Percentiles rank a stretch among this genome's conserved stretches.
These are phyloP conservation scores for Drosophila parvula DNA, from an alignment of 1,140 invertebrate genomes.

Conservation along the genomic window DNA sequence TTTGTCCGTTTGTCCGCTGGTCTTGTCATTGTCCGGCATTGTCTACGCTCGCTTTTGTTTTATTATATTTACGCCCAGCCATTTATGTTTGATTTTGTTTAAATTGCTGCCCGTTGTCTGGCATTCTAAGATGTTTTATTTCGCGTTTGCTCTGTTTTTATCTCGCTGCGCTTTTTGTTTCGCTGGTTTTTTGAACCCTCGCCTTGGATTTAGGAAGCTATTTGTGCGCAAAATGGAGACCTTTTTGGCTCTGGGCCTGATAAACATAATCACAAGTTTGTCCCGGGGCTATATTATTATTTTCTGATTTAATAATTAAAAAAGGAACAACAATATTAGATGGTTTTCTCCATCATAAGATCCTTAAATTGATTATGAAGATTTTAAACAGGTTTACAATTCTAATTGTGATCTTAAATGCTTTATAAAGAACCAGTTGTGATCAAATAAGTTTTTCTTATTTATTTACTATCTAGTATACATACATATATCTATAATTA, in stretches of 20 bases:
- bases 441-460: too few species aligned
- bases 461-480: too few species aligned
- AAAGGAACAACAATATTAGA: background rate
- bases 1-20: conserved; percentile 2
- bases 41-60: conserved; percentile 47
- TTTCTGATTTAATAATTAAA: background rate
- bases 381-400: background rate
- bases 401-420: background rate
- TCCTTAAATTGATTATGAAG: too few species aligned
- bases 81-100: conserved; percentile 72
- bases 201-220: conserved; percentile 54
- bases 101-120: conserved; percentile 59
- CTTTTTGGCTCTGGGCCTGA: conserved; percentile 20
- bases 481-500: too few species aligned
- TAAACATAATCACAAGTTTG: conserved; percentile 38
- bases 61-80: conserved; percentile 46
- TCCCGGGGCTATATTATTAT: background rate
- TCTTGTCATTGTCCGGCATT: conserved; percentile 56
- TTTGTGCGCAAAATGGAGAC: conserved; percentile 35
- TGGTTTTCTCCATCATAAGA: background rate
- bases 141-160: conserved; percentile 33
- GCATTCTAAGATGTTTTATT: conserved; percentile 36
- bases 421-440: too few species aligned
- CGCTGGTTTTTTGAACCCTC: conserved; percentile 62
- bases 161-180: conserved; percentile 39